phyloP scores from a whole-genome alignment of 2,888 invertebrate species.

The Eupithecia centaureata region DNA sequence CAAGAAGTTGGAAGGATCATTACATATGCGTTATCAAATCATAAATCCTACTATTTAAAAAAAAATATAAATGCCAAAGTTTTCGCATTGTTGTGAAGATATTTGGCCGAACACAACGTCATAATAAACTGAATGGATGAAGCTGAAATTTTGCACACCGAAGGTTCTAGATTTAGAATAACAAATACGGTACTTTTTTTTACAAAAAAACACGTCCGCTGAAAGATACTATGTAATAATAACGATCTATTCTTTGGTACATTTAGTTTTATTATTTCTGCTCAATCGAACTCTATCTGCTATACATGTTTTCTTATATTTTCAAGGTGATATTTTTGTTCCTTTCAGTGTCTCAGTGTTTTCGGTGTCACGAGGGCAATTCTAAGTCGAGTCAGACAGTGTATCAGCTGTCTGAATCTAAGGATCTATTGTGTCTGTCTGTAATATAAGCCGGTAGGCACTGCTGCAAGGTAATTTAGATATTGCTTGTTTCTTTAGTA shows the following conservation, averaged over 20 bases:
- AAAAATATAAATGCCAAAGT: neutral
- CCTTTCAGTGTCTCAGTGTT: neutral
- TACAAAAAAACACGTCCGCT: neutral
- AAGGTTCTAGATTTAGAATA: no score
- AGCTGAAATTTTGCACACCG: no score
- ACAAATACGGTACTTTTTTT: neutral
- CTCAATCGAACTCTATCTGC: neutral
- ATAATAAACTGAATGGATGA: neutral
- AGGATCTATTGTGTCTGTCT: neutral
- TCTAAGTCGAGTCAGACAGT: neutral
- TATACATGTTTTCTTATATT: conserved; percentile 1
- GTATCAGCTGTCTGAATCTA: conserved; percentile 9
- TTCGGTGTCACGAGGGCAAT: neutral
- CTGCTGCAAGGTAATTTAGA: neutral
- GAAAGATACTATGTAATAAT: neutral
- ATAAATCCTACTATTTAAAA: neutral
- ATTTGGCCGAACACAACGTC: neutral
- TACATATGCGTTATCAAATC: neutral
- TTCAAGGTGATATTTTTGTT: conserved; percentile 11
- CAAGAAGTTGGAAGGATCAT: neutral
- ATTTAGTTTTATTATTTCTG: neutral
- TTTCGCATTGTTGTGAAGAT: neutral
- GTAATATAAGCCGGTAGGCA: neutral
- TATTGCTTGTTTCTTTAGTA: neutral
- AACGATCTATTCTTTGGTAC: neutral